Evolutionary conservation across 1,140 invertebrate genomes (phyloP).

Genomic region (Belonocnema kinseyi): DNA sequence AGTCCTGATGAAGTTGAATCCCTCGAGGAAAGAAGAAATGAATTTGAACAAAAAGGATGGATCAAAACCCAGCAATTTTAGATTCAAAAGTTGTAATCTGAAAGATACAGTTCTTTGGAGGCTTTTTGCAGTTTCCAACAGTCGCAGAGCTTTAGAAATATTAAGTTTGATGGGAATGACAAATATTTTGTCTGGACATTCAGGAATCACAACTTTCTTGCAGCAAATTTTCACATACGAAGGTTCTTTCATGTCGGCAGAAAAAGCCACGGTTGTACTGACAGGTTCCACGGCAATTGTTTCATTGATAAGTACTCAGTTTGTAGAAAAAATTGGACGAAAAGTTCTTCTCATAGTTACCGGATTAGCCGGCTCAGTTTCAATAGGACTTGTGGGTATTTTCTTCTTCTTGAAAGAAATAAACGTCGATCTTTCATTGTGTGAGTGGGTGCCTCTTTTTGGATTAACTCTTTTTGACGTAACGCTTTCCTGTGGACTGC

Average conservation of each 20-base stretch:
- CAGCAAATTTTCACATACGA: conserved; percentile 2
- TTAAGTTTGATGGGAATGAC: neutral
- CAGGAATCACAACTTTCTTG: neutral
- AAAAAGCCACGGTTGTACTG: neutral
- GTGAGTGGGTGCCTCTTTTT: neutral
- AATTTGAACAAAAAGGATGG: neutral
- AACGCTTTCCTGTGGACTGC: conserved; percentile 10
- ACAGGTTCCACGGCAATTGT: neutral
- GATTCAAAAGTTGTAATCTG: neutral
- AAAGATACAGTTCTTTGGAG: neutral
- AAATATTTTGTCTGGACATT: neutral
- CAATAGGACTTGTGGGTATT: neutral
- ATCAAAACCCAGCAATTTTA: neutral
- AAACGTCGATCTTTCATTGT: neutral
- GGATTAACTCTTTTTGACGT: neutral
- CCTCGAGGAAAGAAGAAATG: neutral
- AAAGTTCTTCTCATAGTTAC: neutral
- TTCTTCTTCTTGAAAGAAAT: neutral
- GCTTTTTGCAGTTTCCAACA: neutral
- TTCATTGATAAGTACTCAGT: neutral
- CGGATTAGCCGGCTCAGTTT: neutral
- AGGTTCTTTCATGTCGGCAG: neutral
- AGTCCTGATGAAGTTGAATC: neutral
- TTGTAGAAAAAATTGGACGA: neutral
- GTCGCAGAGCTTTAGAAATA: neutral